Conservation (phyloP, 2,113 vertebrate genomes). For the Argyrosomus japonicus region DNA sequence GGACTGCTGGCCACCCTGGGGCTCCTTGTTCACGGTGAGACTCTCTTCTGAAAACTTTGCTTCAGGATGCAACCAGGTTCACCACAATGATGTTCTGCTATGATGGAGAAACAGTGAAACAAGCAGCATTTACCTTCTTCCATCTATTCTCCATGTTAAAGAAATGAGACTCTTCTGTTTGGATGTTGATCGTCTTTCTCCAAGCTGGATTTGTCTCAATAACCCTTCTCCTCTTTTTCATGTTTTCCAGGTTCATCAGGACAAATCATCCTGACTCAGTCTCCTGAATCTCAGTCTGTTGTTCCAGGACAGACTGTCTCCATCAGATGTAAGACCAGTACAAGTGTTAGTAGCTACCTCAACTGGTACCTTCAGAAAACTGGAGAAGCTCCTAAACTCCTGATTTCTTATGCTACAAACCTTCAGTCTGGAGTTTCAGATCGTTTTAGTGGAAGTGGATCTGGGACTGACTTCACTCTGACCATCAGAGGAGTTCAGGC, state of each 20-base stretch:
- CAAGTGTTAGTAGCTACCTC: not conserved
- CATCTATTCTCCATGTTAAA: not conserved
- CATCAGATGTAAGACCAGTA: constrained; percentile 31
- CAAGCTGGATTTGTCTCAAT: not conserved
- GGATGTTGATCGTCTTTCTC: not conserved
- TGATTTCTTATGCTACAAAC: no score
- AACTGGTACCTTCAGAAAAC: constrained; percentile 33
- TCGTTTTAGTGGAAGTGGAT: no score
- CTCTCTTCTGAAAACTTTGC: not conserved
- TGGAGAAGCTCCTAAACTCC: constrained; percentile 26
- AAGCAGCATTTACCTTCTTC: constrained; percentile 15
- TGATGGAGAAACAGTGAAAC: constrained; percentile 26
- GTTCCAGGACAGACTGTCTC: constrained; percentile 4
- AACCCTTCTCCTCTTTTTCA: not conserved
- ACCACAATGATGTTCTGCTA: constrained; percentile 20
- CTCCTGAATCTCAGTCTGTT: constrained; percentile 21
- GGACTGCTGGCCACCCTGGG: constrained; percentile 36
- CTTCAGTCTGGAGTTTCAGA: no score
- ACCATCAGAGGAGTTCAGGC: no score
- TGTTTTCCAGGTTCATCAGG: constrained; percentile 40
- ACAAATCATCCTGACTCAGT: not conserved
- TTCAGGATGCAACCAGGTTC: constrained; percentile 14
- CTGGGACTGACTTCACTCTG: no score
- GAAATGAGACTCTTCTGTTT: not conserved
- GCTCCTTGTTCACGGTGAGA: no score